Percentiles rank a stretch among this genome's conserved stretches.
These are phyloP conservation scores for Passer domesticus DNA, from an alignment of 2,113 vertebrate species.

Conservation along the genomic window DNA sequence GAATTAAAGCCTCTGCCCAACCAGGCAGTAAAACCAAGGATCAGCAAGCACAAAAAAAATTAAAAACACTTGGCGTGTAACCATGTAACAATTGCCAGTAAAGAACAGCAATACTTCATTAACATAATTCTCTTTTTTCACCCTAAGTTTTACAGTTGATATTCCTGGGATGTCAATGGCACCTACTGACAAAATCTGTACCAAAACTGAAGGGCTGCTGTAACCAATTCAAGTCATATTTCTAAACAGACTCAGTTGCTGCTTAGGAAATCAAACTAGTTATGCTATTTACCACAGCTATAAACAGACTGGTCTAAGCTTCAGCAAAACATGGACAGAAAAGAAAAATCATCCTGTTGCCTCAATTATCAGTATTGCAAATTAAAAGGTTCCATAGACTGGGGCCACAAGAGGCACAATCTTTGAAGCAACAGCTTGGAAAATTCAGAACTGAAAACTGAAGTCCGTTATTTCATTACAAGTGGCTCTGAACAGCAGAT, in stretches of 20 bases:
- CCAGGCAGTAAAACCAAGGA: not conserved
- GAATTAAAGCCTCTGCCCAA: not conserved
- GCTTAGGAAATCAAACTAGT: constrained; percentile 10
- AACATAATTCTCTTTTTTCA: not conserved
- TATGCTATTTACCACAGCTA: not conserved
- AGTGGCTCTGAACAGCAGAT: not conserved
- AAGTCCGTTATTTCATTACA: not conserved
- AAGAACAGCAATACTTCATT: not conserved
- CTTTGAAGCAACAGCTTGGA: not conserved
- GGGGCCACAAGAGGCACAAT: not conserved
- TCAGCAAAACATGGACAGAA: not conserved
- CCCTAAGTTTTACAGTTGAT: not conserved
- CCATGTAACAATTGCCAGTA: not conserved
- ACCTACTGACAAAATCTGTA: not conserved
- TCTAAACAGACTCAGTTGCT: not conserved
- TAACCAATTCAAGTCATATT: not conserved
- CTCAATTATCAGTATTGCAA: not conserved
- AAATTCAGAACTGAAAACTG: not conserved
- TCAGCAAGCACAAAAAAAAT: not conserved
- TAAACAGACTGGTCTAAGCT: not conserved
- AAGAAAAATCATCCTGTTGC: not conserved
- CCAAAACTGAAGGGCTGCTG: not conserved
- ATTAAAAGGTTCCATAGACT: not conserved
- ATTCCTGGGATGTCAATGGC: not conserved
- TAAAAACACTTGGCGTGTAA: not conserved